phyloP scores from a whole-genome alignment of 2,797 vertebrate genomes.

The Glossophaga mutica region DNA sequence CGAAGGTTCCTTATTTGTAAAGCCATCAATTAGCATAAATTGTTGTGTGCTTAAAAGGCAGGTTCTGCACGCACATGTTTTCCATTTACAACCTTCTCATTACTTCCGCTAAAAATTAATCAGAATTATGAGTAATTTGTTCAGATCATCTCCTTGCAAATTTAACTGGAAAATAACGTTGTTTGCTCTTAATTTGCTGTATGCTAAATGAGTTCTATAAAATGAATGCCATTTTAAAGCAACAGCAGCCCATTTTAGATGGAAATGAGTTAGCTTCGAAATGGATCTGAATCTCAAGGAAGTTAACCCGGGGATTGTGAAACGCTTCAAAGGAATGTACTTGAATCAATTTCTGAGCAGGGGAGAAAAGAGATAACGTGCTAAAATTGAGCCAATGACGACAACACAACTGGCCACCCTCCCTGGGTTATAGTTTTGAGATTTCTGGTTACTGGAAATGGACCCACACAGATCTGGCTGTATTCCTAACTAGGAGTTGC shows the following conservation, averaged over 20 bases:
- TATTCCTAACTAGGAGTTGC: background rate
- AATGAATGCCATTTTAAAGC: slow-evolving; percentile 36
- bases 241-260: slow-evolving; percentile 26
- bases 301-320: background rate
- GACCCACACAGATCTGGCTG: accelerated
- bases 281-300: background rate
- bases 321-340: background rate
- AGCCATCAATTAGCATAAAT: slow-evolving; percentile 40
- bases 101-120: slow-evolving; percentile 71
- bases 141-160: slow-evolving; percentile 67
- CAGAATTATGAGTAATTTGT: slow-evolving; percentile 49
- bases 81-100: slow-evolving; percentile 39
- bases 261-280: slow-evolving; percentile 35
- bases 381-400: background rate
- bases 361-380: background rate
- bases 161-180: slow-evolving; percentile 65
- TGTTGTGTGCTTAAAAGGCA: background rate
- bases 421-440: background rate
- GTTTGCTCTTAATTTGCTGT: slow-evolving; percentile 59
- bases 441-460: background rate
- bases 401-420: accelerated
- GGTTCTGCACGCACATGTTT: background rate
- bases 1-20: slow-evolving; percentile 41
- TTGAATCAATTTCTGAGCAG: background rate
- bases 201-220: slow-evolving; percentile 37